Evolutionary conservation across 2,797 vertebrate genomes (phyloP).

Genomic region (Labeo calbasu): DNA sequence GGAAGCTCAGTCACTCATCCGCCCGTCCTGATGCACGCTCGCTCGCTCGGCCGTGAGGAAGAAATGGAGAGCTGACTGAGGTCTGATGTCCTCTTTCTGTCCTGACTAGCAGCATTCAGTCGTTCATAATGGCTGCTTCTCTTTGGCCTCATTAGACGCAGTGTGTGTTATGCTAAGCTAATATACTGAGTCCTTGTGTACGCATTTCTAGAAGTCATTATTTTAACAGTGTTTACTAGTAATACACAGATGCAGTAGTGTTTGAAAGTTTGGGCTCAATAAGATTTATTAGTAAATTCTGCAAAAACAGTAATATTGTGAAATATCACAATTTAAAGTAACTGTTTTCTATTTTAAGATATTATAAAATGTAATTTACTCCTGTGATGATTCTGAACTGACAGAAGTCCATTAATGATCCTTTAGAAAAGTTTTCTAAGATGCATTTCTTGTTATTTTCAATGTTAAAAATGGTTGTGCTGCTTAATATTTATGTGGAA

Average conservation of each 20-base stretch:
- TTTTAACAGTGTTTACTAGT: neutral
- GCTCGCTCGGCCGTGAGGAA: slow-evolving; percentile 43
- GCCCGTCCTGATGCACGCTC: slow-evolving; percentile 53
- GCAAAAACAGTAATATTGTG: neutral
- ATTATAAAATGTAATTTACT: neutral
- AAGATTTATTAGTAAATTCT: neutral
- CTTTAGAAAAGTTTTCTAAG: too few relatives aligned
- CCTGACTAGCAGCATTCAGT: slow-evolving; percentile 68
- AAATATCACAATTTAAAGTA: neutral
- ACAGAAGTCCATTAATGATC: too few relatives aligned
- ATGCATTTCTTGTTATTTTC: neutral
- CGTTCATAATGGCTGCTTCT: slow-evolving; percentile 15
- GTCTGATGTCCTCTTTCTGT: slow-evolving; percentile 59
- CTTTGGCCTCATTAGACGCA: slow-evolving; percentile 19
- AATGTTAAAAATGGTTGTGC: neutral
- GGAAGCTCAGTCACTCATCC: slow-evolving; percentile 71
- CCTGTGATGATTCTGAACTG: too few relatives aligned
- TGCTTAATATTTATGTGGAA: neutral
- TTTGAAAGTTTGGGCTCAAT: neutral
- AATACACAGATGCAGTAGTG: neutral
- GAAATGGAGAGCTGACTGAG: slow-evolving; percentile 65
- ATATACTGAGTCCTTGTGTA: slow-evolving; percentile 4
- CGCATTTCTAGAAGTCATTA: neutral
- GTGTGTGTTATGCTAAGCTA: slow-evolving; percentile 19
- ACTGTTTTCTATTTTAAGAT: neutral